Conservation (phyloP, 2,797 vertebrate species). For the Apodemus agrarius region DNA sequence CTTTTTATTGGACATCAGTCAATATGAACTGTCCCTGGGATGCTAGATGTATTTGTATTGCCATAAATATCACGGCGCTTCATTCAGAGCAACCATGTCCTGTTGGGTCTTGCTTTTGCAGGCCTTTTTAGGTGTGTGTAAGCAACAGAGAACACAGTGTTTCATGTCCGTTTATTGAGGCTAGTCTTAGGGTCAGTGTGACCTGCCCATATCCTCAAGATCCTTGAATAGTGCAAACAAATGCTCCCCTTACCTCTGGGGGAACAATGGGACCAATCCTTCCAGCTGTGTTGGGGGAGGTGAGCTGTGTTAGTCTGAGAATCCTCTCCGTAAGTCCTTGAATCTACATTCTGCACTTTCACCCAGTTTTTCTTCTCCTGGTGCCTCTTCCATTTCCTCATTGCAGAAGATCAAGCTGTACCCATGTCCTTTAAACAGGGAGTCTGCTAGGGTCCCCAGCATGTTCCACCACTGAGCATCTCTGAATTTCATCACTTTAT, state of each 20-base stretch:
- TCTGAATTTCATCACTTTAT: too few species aligned
- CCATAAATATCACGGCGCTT: neutral
- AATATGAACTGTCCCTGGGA: neutral
- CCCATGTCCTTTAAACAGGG: neutral
- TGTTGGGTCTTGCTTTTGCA: neutral
- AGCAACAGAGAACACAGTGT: rapidly evolving
- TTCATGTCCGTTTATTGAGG: rapidly evolving
- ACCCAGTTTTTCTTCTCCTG: neutral
- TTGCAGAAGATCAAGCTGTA: neutral
- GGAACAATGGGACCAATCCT: rapidly evolving
- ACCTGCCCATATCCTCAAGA: rapidly evolving
- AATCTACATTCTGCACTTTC: neutral
- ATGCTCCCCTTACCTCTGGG: rapidly evolving
- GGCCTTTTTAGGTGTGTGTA: neutral
- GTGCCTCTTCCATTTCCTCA: neutral
- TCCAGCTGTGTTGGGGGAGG: rapidly evolving
- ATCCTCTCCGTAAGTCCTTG: neutral
- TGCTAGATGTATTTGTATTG: neutral
- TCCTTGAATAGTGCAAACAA: rapidly evolving
- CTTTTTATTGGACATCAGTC: neutral
- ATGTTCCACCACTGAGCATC: neutral
- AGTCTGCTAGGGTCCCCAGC: rapidly evolving
- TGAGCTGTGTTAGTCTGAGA: neutral
- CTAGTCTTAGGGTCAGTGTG: rapidly evolving
- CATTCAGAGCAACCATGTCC: neutral